Evolutionary conservation across 2,113 vertebrate genomes (phyloP), one percentile per base, ranked within the genome.

Genomic region (Podocnemis expansa): DNA sequence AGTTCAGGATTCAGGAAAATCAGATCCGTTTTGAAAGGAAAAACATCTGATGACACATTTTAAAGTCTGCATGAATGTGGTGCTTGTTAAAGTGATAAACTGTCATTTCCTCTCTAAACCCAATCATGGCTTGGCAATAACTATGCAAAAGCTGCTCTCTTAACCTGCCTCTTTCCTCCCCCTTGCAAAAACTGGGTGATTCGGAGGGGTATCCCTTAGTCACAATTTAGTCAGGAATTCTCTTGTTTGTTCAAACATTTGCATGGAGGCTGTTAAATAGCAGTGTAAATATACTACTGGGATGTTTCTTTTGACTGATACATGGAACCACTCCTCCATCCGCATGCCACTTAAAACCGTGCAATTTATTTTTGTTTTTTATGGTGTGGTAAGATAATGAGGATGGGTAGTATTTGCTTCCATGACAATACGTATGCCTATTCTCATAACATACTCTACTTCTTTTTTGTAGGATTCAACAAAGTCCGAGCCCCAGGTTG

Each of bases 401-500:
- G n/a, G 27, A 83, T 0, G 1, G 45, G 14, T 6, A 81, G 5
- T 16, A 76, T 34, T 81, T 60, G 8, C 13, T 54, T 38, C 81
- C 75, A 76, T 0, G 8, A 38, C 80, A 55, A 52, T 11, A 54
- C 8, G 24, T 38, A 55, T 10, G 2, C 0, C 51, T 83, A 22
- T 17, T 34, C 2, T 31, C 5, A 73, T 80, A 73, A 67, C 45
- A 34, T 22, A 0, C 14, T n/a, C 17, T 43, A 63, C n/a, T 10
- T 8, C 2, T 10, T 47, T 47, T 47, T 47, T 8, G 47, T 10
- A 47, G 47, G 47, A 10, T 10, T 47, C 10, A 10, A 47, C 47
- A 47, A 47, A 47, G 7, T 10, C 47, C 47, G 10, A 10, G 47
- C 47, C 6, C 47, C 47, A 47, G 47, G 47, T 47, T 10, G 10